These are phyloP conservation scores for Cremastobaeus sp. DNA, from an alignment of 2,888 invertebrate species.

Conservation along the genomic window DNA sequence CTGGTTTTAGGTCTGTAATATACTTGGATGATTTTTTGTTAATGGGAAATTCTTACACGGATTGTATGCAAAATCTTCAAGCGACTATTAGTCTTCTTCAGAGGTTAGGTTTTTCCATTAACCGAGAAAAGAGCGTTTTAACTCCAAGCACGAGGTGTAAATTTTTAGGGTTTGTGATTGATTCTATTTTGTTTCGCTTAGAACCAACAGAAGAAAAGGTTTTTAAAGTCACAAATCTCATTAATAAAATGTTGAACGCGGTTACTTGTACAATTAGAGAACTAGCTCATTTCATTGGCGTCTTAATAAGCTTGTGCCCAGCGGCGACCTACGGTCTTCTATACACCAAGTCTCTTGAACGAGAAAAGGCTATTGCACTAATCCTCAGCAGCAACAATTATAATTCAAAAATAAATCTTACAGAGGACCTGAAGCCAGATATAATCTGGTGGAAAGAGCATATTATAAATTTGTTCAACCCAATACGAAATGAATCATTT, in stretches of 20 bases:
- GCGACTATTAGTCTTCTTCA: not conserved
- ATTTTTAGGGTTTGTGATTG: constrained; percentile 21
- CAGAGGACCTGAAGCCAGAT: not conserved
- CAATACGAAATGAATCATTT: not conserved
- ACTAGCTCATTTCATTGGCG: not conserved
- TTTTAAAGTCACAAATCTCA: not conserved
- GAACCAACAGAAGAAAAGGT: not conserved
- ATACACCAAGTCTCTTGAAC: constrained; percentile 2
- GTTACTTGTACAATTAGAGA: not conserved
- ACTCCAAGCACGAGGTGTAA: constrained; percentile 7
- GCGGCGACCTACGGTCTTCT: not conserved
- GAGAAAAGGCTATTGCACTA: constrained; percentile 2
- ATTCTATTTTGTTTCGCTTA: not conserved
- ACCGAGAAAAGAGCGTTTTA: constrained; percentile 11
- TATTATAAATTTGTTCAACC: not conserved
- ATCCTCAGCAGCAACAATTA: constrained; percentile 1
- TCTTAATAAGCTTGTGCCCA: not conserved
- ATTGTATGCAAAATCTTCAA: not conserved
- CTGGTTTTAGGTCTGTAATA: constrained; percentile 11
- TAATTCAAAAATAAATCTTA: not conserved
- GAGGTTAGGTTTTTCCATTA: constrained; percentile 1
- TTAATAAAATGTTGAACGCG: not conserved
- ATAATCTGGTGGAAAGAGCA: not conserved
- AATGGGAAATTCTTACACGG: not conserved
- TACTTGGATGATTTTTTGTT: constrained; percentile 20